phyloP scores from a whole-genome alignment of 2,797 vertebrate species.

The Fringilla coelebs region DNA sequence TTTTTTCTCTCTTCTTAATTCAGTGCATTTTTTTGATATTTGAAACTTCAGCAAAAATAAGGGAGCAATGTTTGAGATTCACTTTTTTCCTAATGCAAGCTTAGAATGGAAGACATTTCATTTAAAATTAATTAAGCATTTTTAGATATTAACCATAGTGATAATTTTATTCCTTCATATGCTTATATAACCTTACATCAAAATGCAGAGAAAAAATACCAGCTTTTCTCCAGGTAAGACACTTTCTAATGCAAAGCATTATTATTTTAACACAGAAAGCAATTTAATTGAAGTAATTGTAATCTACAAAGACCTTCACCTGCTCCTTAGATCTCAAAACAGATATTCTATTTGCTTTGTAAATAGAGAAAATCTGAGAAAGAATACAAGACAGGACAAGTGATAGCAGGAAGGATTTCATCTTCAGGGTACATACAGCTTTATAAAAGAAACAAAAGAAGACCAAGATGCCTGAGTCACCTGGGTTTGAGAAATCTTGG shows the following conservation, averaged over 20 bases:
- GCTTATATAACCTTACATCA: neutral
- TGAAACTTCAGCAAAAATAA: neutral
- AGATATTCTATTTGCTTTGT: neutral
- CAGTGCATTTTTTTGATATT: neutral
- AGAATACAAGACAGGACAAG: neutral
- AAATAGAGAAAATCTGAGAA: neutral
- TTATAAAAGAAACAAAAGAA: neutral
- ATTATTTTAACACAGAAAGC: neutral
- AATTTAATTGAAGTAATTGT: neutral
- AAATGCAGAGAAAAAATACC: neutral
- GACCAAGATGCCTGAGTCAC: neutral
- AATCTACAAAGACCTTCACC: neutral
- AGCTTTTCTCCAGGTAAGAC: neutral
- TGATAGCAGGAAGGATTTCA: neutral
- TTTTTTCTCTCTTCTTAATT: neutral
- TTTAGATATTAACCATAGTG: neutral
- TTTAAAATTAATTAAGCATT: neutral
- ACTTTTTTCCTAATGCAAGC: neutral
- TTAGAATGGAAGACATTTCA: neutral
- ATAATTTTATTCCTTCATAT: neutral
- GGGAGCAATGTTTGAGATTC: neutral
- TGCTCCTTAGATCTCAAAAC: neutral
- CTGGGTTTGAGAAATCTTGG: neutral
- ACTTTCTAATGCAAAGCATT: neutral
- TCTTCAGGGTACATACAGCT: neutral